Evolutionary conservation across 2,888 invertebrate genomes (phyloP), one percentile per base, ranked within the genome.

Genomic region (Odontomyia ornata): DNA sequence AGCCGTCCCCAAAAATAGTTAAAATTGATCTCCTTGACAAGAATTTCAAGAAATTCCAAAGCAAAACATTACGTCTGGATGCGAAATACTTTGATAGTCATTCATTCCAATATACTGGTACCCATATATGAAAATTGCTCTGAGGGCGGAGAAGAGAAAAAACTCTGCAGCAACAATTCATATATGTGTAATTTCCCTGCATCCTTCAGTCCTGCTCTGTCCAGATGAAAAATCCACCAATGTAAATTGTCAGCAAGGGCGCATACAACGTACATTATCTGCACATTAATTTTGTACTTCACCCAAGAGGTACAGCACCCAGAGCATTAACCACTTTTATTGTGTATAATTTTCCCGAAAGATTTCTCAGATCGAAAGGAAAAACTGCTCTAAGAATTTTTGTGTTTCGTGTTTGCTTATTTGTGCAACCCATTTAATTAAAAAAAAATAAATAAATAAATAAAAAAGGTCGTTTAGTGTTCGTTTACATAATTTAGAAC

Each of bases 111-210:
- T n/a, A n/a, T n/a, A n/a, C n/a, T n/a, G n/a, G n/a, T n/a, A n/a
- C n/a, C n/a, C 9, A 5, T 36, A 36, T 3, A 9, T 36, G 36
- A 9, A 3, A 36, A 36, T 9, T 36, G 36, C n/a, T n/a, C n/a
- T 36, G 36, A 36, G 60, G 60, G 23, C 25, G 21, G 60, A 5
- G 60, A 23, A 11, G n/a, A n/a, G n/a, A n/a, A n/a, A n/a, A n/a
- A n/a, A n/a, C n/a, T n/a, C n/a, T n/a, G n/a, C 30, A 75, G 71
- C 56, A 76, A 72, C 72, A 76, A 52, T 36, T 72, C 71, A 73
- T 76, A 78, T 76, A 76, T 78, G 73, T 78, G 76, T n/a, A n/a
- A n/a, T n/a, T n/a, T n/a, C n/a, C n/a, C n/a, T n/a, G 78, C 69
- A n/a, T n/a, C n/a, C n/a, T 3, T 3, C 36, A 9, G 36, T 36